Base-by-base conservation (phyloP, 1,140 invertebrate genomes). In the Bombus pascuorum region DNA sequence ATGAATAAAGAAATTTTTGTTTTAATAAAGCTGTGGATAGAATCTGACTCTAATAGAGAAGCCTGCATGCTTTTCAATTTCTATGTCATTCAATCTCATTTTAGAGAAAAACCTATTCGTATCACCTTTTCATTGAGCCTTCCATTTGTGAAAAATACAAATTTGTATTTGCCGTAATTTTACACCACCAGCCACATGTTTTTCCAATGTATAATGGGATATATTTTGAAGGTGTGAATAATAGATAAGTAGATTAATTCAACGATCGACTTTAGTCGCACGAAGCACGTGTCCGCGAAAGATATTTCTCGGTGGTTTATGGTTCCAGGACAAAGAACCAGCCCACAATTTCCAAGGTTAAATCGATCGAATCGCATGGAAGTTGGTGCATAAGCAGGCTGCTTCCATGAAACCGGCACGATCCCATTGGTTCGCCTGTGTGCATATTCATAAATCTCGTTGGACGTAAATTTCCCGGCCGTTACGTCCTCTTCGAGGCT, bases 371-470 rank as follows among this genome's bases (percentile, higher is more conserved):
- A n/a, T 72, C 28, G 70, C 28, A 42, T 28, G 70, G 39, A 42
- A 72, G 70, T 73, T 73, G 5, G 32, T 37, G 44, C n/a, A 73
- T 25, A 66, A 22, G 42, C 68, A 34, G 18, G 37, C 25, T 22
- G 22, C 12, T 42, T 42, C 37, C 28, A 39, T 25, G 37, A 62
- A 32, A 42, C 32, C 65, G 32, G 34, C 37, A 9, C 57, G 62
- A 84, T 71, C 18, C 28, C 57, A 42, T 10, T 13, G 44, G 47
- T 25, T 47, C 37, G 25, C 37, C 68, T 28, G 59, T n/a, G 70
- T 85, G 57, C 81, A 84, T 87, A 84, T 89, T 75, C 78, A 66
- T 89, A 87, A 89, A 89, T 90, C 83, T 85, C 75, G 70, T n/a
- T 57, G 59, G 57, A 68, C 79, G 83, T 87, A 85, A 87, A 89